These are phyloP conservation scores for Anomalospiza imberbis DNA, from an alignment of 2,797 vertebrate genomes.

Conservation along the genomic window DNA sequence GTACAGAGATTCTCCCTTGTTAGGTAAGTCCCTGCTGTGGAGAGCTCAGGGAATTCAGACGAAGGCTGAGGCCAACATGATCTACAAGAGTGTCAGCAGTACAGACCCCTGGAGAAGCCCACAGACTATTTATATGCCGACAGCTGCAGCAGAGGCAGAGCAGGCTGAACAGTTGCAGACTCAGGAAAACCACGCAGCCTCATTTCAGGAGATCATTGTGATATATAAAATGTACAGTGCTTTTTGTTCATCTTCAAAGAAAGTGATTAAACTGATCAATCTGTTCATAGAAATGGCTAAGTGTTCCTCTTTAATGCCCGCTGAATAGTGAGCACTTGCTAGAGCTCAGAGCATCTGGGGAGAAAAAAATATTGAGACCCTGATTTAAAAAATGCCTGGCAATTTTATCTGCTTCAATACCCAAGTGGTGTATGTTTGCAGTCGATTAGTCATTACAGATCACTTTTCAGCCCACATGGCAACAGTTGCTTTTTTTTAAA, in stretches of 20 bases:
- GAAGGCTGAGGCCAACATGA: not conserved
- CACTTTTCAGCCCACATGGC: not conserved
- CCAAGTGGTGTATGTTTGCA: not conserved
- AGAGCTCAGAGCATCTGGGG: not conserved
- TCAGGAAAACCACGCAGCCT: not conserved
- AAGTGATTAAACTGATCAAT: conserved; percentile 4
- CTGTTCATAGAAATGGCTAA: not conserved
- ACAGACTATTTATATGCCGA: not conserved
- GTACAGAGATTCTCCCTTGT: not conserved
- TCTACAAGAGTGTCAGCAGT: not conserved
- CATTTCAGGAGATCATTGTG: not conserved
- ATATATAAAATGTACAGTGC: not conserved
- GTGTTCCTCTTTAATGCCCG: not conserved
- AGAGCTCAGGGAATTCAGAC: not conserved
- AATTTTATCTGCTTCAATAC: conserved; percentile 40
- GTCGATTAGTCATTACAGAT: conserved; percentile 33
- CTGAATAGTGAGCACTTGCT: not conserved
- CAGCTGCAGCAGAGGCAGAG: conserved; percentile 23
- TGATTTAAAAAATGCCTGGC: conserved; percentile 8
- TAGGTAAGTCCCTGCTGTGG: not conserved
- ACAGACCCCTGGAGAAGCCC: not conserved
- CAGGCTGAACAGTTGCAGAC: not conserved
- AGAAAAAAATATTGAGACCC: not conserved
- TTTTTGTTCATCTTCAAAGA: not conserved
- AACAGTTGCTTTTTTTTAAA: not conserved